Evolutionary conservation across 1,140 invertebrate species (phyloP).

Genomic region (Pemphigus obesinymphae): DNA sequence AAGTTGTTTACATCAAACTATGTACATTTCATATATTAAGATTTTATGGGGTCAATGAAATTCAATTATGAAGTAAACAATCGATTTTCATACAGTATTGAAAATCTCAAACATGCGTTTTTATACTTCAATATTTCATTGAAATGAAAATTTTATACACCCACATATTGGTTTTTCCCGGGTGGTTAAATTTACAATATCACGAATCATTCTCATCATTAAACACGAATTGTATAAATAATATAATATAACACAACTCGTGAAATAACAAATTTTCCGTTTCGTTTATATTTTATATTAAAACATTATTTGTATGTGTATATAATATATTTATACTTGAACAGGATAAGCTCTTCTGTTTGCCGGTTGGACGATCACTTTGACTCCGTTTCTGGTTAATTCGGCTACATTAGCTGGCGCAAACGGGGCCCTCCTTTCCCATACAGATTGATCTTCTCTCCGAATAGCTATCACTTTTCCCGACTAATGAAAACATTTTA

Average conservation of each 20-base stretch:
- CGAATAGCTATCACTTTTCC: constrained; percentile 74
- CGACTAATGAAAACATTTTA: constrained; percentile 43
- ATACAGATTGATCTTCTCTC: constrained; percentile 93
- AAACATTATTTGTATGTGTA: background rate
- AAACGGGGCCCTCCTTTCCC: constrained; percentile 94
- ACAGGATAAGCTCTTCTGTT: constrained; percentile 96
- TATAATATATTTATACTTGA: constrained; percentile 57
- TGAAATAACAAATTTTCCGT: constrained; percentile 14
- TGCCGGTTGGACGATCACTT: constrained; percentile 96
- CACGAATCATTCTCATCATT: background rate
- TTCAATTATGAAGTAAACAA: background rate
- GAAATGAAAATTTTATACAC: background rate
- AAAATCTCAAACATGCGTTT: background rate
- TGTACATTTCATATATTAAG: no score
- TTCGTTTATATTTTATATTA: constrained; percentile 12
- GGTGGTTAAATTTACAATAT: background rate
- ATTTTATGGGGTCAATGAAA: background rate
- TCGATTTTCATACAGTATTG: background rate
- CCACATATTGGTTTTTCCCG: no score
- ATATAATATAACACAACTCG: background rate
- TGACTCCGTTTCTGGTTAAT: constrained; percentile 78
- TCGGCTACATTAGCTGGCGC: constrained; percentile 86
- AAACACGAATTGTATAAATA: background rate
- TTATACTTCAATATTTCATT: background rate
- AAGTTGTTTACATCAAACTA: no score